A percentile compares a stretch with the other conserved stretches of the same genome.
These are phyloP conservation scores for Samia ricini DNA, from an alignment of 1,140 invertebrate genomes.

Conservation along the genomic window DNA sequence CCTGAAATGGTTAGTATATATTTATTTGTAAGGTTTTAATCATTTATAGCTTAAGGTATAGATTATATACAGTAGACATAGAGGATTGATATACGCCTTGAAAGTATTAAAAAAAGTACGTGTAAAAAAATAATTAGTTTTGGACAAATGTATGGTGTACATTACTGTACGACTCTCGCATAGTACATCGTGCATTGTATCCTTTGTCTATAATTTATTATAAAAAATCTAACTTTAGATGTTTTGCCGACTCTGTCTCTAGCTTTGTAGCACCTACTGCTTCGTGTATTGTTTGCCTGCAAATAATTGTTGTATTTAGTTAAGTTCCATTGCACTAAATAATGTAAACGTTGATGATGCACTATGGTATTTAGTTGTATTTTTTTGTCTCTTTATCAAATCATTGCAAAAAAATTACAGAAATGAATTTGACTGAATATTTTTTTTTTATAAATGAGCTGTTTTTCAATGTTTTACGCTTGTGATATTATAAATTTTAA, in stretches of 20 bases:
- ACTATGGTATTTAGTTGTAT: constrained; percentile 33
- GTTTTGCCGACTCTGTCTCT: background rate
- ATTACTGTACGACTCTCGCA: constrained; percentile 71
- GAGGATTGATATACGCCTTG: constrained; percentile 50
- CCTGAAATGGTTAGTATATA: constrained; percentile 1
- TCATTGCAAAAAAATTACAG: constrained; percentile 9
- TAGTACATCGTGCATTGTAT: constrained; percentile 70
- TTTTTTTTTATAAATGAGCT: constrained; percentile 38
- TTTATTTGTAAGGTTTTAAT: constrained; percentile 17
- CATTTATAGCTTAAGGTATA: constrained; percentile 52
- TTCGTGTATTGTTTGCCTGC: constrained; percentile 24
- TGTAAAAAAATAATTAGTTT: constrained; percentile 58
- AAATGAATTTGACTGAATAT: constrained; percentile 52
- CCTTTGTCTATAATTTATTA: constrained; percentile 56
- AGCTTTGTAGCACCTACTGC: constrained; percentile 23
- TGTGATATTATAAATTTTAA: constrained; percentile 73
- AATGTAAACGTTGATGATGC: constrained; percentile 4
- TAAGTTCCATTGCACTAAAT: constrained; percentile 11
- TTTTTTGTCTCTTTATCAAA: constrained; percentile 19
- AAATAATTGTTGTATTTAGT: constrained; percentile 12
- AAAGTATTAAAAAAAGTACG: constrained; percentile 74
- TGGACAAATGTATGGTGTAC: constrained; percentile 65
- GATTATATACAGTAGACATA: constrained; percentile 13
- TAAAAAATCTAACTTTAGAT: constrained; percentile 28
- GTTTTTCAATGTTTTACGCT: constrained; percentile 52